Conservation (phyloP, 2,888 invertebrate species). For the Plagiodera versicolora region DNA sequence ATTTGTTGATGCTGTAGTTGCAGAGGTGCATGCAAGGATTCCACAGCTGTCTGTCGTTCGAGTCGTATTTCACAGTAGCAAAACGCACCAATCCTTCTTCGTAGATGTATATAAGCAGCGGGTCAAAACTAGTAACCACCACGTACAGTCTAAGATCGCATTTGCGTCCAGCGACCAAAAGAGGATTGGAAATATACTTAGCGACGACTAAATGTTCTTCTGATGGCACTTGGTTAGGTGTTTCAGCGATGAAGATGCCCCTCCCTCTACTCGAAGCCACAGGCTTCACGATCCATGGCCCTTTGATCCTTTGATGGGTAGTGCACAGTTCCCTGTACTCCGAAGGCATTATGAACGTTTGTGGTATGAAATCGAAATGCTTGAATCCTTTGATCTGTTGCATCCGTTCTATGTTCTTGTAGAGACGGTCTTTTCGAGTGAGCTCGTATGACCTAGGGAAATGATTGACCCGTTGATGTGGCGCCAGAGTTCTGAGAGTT, state of each 20-base stretch:
- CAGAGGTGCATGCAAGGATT: constrained; percentile 97
- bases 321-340: constrained; percentile 77
- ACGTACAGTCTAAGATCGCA: constrained; percentile 96
- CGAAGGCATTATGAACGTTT: constrained; percentile 92
- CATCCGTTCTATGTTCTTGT: constrained; percentile 89
- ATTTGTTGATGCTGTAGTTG: constrained; percentile 98
- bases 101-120: constrained; percentile 90
- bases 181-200: constrained; percentile 84
- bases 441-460: constrained; percentile 95
- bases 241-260: constrained; percentile 61
- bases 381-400: constrained; percentile 82
- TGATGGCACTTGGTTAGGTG: constrained; percentile 73
- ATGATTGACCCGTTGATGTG: constrained; percentile 93
- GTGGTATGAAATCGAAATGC: constrained; percentile 93
- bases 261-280: constrained; percentile 91
- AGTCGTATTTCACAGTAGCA: constrained; percentile 93
- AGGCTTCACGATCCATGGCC: constrained; percentile 96
- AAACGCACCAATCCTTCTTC: constrained; percentile 95
- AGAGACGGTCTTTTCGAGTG: constrained; percentile 92
- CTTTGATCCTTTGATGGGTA: constrained; percentile 77
- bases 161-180: constrained; percentile 90
- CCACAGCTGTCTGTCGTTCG: constrained; percentile 89
- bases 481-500: constrained; percentile 73
- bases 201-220: constrained; percentile 91
- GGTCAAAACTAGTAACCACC: constrained; percentile 92